Base-by-base conservation (phyloP, 2,113 vertebrate genomes). In the Dolichallabes microphthalmus region DNA sequence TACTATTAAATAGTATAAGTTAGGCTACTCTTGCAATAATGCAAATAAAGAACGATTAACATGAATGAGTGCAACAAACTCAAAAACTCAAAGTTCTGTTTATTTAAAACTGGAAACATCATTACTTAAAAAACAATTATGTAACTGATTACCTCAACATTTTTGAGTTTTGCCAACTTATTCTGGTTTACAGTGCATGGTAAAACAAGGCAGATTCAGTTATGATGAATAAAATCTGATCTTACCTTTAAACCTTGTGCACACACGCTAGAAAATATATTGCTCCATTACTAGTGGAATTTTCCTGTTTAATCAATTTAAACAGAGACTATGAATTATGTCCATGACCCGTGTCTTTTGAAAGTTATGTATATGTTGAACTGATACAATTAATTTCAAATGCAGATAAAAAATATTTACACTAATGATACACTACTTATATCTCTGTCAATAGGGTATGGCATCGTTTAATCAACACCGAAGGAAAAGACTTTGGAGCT, bases 361-460 rank as follows among this genome's bases (percentile, higher is more conserved):
- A 14, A 30, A 17, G 57, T 9, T 77, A 15, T 77, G 17, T 77
- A 32, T 57, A 76, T 1, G 4, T 66, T 30, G 13, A 13, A 30
- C 13, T 32, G 27, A 66, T 2, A 2, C 30, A 32, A 30, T 32
- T 68, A 7, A 17, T 15, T 68, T 15, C 11, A 68, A 74, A 25
- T 13, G n/a, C 61, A 53, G 14, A 27, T 20, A 30, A 2, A 64
- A 17, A 19, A 30, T 10, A 10, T 22, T 27, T 10, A 55, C 22
- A 74, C 8, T 61, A 60, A 74, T 74, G 4, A 27, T 20, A 50
- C 20, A 57, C 50, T 53, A 27, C 27, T 75, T 4, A 27, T 63
- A 4, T 86, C 35, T 86, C 4, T 86, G 17, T 86, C 20, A 4
- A 53, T 15, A 86, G 85, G 57, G 58, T 6, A 58, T 86, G 68